Evolutionary conservation across 2,113 vertebrate species (phyloP).

Genomic region (Symphodus melops): DNA sequence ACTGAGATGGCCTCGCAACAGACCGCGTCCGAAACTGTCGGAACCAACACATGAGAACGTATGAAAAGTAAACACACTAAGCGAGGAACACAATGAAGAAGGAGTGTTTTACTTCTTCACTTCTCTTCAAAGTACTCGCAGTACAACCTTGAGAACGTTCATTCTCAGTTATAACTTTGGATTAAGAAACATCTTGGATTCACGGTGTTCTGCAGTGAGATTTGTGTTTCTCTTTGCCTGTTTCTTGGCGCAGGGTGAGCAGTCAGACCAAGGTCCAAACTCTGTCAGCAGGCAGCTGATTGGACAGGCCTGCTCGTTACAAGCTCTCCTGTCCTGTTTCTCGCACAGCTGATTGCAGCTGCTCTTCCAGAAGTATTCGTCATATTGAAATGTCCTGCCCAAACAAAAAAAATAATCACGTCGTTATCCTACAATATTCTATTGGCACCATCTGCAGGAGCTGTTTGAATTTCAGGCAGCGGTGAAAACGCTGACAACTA

Average conservation of each 20-base stretch:
- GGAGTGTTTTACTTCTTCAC: too few relatives aligned
- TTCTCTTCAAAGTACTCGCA: too few relatives aligned
- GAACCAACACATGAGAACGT: constrained; percentile 14
- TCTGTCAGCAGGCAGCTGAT: constrained; percentile 89
- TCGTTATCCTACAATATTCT: not conserved
- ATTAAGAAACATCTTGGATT: too few relatives aligned
- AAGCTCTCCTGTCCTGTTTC: constrained; percentile 79
- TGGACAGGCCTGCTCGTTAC: constrained; percentile 87
- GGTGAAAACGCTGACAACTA: too few relatives aligned
- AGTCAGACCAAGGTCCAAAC: constrained; percentile 90
- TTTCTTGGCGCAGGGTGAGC: constrained; percentile 90
- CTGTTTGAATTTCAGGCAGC: too few relatives aligned
- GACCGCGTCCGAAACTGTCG: constrained; percentile 85
- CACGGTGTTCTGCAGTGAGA: too few relatives aligned
- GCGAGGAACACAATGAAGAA: too few relatives aligned
- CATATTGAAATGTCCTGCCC: constrained; percentile 77
- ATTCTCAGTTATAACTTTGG: not conserved
- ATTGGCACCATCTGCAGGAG: too few relatives aligned
- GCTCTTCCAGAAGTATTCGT: constrained; percentile 84
- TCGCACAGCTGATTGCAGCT: constrained; percentile 84
- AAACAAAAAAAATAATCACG: not conserved
- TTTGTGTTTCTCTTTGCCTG: constrained; percentile 78
- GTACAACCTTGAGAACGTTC: too few relatives aligned
- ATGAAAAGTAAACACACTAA: too few relatives aligned
- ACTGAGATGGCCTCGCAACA: constrained; percentile 87